Evolutionary conservation across 2,113 vertebrate genomes (phyloP).

Genomic region (Chionis minor): DNA sequence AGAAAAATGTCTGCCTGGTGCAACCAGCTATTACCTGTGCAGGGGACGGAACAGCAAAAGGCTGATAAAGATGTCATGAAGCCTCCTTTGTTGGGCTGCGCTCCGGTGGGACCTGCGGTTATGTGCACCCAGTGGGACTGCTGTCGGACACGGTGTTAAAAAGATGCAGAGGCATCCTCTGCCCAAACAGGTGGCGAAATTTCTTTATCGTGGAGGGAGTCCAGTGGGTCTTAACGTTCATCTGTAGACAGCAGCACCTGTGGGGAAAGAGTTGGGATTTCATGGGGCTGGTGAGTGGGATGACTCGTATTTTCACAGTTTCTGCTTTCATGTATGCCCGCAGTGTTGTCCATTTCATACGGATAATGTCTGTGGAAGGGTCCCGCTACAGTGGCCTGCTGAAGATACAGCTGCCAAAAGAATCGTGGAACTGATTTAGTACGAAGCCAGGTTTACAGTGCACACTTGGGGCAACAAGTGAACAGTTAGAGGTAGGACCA

Average conservation of each 20-base stretch:
- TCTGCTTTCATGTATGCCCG: not conserved
- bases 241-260: not conserved
- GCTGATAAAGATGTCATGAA: not conserved
- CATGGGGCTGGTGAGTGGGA: not conserved
- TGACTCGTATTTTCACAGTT: not conserved
- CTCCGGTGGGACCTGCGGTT: not conserved
- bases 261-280: not conserved
- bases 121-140: not conserved
- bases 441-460: not conserved
- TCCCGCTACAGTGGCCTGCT: not conserved
- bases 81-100: not conserved
- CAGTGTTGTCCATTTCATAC: rapidly evolving
- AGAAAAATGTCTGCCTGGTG: not conserved
- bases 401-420: not conserved
- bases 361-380: not conserved
- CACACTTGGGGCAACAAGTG: not conserved
- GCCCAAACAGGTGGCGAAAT: not conserved
- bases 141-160: not conserved
- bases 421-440: not conserved
- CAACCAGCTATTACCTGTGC: not conserved
- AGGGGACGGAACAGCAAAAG: not conserved
- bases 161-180: not conserved
- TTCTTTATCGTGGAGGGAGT: not conserved
- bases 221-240: not conserved
- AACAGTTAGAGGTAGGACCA: not conserved